phyloP scores from a whole-genome alignment of 2,888 invertebrate genomes.

The Acronicta leporina region DNA sequence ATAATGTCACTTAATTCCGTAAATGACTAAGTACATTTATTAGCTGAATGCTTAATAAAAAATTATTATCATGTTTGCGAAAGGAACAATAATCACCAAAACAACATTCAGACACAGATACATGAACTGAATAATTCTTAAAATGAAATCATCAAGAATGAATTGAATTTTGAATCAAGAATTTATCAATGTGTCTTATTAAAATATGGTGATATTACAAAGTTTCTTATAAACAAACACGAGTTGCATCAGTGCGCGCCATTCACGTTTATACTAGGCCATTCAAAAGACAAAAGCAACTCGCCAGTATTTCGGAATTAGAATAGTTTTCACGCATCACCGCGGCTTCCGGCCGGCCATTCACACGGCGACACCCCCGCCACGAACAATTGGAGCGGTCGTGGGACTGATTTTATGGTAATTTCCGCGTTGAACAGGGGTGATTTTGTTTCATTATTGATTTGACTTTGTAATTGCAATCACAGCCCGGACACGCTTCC shows the following conservation, averaged over 20 bases:
- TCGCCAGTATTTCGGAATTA: constrained; percentile 66
- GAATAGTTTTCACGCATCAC: constrained; percentile 83
- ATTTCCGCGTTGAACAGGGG: constrained; percentile 71
- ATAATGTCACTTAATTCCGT: too few species aligned
- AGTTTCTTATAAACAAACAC: too few species aligned
- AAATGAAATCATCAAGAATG: too few species aligned
- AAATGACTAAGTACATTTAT: too few species aligned
- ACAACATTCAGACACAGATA: too few species aligned
- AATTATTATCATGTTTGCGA: too few species aligned
- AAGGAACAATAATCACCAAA: too few species aligned
- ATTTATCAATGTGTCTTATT: too few species aligned
- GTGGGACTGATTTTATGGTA: constrained; percentile 87
- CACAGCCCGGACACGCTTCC: constrained; percentile 62
- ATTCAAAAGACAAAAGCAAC: constrained; percentile 31
- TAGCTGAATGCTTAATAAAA: too few species aligned
- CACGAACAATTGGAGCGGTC: constrained; percentile 70
- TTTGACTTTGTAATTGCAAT: constrained; percentile 72
- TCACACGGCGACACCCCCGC: constrained; percentile 68
- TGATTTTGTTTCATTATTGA: constrained; percentile 72
- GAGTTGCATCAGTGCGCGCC: neutral
- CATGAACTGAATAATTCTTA: too few species aligned
- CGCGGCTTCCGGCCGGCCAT: constrained; percentile 72
- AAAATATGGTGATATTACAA: too few species aligned
- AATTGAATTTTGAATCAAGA: too few species aligned
- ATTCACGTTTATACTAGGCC: constrained; percentile 24